Percentiles rank a stretch among this genome's conserved stretches.
Conservation (phyloP, 2,888 invertebrate species). For the Neoaliturus tenellus region DNA sequence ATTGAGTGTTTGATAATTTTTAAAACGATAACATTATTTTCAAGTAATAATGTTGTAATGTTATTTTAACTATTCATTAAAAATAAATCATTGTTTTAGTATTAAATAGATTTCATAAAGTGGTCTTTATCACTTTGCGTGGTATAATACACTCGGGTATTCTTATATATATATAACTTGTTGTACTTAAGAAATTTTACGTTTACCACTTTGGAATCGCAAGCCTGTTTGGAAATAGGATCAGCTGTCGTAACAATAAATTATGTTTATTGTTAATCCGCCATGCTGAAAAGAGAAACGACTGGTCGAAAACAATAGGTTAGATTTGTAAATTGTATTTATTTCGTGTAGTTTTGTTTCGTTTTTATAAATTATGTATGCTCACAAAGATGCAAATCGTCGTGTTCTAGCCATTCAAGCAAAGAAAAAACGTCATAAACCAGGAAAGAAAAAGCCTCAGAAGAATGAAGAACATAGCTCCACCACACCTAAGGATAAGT, state of each 20-base stretch:
- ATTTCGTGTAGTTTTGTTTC: slow-evolving; percentile 47
- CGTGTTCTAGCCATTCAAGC: slow-evolving; percentile 94
- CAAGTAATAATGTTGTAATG: too few species aligned
- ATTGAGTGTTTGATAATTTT: too few species aligned
- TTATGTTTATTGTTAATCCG: slow-evolving; percentile 51
- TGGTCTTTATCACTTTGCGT: too few species aligned
- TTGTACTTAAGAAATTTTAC: too few species aligned
- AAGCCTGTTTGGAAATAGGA: not conserved
- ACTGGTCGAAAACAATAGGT: slow-evolving; percentile 54
- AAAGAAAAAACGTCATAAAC: slow-evolving; percentile 94
- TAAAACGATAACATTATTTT: too few species aligned
- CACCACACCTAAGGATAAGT: slow-evolving; percentile 64
- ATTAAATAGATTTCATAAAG: too few species aligned
- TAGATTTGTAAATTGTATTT: slow-evolving; percentile 51
- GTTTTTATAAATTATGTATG: slow-evolving; percentile 61
- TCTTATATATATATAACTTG: too few species aligned
- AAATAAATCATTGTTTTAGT: too few species aligned
- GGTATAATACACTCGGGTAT: too few species aligned
- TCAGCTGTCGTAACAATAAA: slow-evolving; percentile 50
- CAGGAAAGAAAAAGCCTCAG: slow-evolving; percentile 83
- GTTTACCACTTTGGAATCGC: not conserved
- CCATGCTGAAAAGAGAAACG: slow-evolving; percentile 55
- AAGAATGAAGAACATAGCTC: slow-evolving; percentile 62
- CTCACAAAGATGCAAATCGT: slow-evolving; percentile 88
- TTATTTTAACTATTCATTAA: too few species aligned